Percentiles rank a stretch among this genome's conserved stretches.
These are phyloP conservation scores for Caenorhabditis plicata DNA, from an alignment of 2,888 invertebrate genomes.

Conservation along the genomic window DNA sequence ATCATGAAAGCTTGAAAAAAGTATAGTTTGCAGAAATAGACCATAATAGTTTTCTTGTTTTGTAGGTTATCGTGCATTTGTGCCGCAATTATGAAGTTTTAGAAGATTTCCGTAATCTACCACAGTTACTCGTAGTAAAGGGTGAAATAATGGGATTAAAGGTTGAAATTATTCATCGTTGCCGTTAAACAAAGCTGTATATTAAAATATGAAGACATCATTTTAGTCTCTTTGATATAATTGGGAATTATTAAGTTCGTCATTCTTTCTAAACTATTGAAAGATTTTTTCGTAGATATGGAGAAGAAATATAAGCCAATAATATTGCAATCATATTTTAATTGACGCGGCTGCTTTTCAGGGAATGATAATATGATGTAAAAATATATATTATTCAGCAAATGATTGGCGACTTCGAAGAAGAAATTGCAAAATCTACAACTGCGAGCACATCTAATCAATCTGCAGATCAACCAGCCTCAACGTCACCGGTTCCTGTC, in stretches of 20 bases:
- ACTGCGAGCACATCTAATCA: conserved; percentile 15
- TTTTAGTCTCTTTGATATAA: background rate
- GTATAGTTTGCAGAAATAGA: conserved; percentile 16
- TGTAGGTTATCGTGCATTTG: conserved; percentile 53
- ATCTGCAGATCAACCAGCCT: conserved; percentile 1
- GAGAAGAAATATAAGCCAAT: too few species aligned
- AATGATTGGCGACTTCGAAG: conserved; percentile 57
- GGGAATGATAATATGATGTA: background rate
- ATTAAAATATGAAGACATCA: background rate
- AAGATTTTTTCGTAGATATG: too few species aligned
- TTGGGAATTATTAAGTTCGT: too few species aligned
- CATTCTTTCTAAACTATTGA: too few species aligned
- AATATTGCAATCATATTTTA: too few species aligned
- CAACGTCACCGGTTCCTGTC: conserved; percentile 27
- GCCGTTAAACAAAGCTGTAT: background rate
- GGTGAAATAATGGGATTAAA: conserved; percentile 64
- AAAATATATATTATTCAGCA: conserved; percentile 35
- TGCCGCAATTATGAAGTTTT: conserved; percentile 65
- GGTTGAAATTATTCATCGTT: too few species aligned
- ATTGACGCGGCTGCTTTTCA: too few species aligned
- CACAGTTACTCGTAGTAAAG: conserved; percentile 64
- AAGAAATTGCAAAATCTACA: conserved; percentile 25
- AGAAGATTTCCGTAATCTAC: conserved; percentile 62
- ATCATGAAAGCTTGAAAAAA: conserved; percentile 61
- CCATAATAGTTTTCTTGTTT: background rate